Conservation (phyloP, 2,797 vertebrate genomes). For the Rhinophrynus dorsalis region DNA sequence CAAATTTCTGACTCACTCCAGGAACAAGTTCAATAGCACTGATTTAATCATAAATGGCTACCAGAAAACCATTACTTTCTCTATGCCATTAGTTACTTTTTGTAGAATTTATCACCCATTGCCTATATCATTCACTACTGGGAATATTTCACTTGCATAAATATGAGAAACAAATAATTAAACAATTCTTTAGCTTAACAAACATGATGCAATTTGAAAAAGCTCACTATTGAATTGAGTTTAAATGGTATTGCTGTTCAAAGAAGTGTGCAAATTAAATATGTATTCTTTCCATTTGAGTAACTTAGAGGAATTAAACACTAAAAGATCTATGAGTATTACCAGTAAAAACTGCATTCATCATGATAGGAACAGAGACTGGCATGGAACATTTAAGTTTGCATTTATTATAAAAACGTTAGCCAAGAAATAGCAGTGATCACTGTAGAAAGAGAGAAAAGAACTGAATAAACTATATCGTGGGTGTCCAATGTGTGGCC, state of each 20-base stretch:
- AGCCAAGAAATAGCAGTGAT: not conserved
- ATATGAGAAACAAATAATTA: too few species aligned
- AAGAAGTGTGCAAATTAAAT: not conserved
- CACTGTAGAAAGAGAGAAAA: slow-evolving; percentile 11
- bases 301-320: slow-evolving; percentile 8
- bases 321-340: slow-evolving; percentile 3
- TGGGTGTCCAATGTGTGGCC: too few species aligned
- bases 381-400: slow-evolving; percentile 2
- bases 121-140: too few species aligned
- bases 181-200: too few species aligned
- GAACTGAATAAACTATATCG: slow-evolving; percentile 1
- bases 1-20: too few species aligned
- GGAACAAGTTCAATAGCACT: too few species aligned
- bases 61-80: too few species aligned
- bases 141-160: too few species aligned
- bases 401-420: slow-evolving; percentile 15
- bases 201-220: too few species aligned
- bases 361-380: slow-evolving; percentile 5
- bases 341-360: slow-evolving; percentile 3
- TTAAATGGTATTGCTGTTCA: not conserved
- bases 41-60: too few species aligned
- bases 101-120: too few species aligned
- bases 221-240: not conserved
- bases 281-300: slow-evolving; percentile 10
- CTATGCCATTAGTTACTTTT: too few species aligned